Evolutionary conservation across 2,888 invertebrate genomes (phyloP).

Genomic region (Nasonia oneida): DNA sequence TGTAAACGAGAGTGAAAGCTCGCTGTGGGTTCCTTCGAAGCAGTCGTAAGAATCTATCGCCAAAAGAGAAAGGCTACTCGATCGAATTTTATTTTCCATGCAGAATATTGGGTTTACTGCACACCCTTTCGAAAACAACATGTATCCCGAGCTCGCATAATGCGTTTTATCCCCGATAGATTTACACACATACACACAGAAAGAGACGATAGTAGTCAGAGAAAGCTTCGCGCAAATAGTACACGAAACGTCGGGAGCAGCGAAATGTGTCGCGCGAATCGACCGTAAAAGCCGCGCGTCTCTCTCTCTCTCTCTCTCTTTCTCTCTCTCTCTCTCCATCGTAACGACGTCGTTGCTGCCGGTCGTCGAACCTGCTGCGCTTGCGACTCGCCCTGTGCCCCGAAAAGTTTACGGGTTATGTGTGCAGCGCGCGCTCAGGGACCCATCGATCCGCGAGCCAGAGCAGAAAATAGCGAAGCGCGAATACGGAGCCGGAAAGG

Average conservation of each 20-base stretch:
- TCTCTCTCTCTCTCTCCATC: constrained; percentile 55
- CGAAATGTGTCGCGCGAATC: constrained; percentile 68
- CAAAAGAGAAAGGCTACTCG: background rate
- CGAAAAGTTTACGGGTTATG: constrained; percentile 46
- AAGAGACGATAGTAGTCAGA: background rate
- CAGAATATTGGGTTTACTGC: constrained; percentile 9
- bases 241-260: constrained; percentile 1
- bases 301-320: constrained; percentile 42
- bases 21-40: background rate
- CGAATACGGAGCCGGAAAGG: constrained; percentile 4
- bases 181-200: constrained; percentile 48
- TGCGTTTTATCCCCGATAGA: constrained; percentile 44
- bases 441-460: constrained; percentile 37
- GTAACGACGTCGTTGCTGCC: constrained; percentile 66
- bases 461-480: background rate
- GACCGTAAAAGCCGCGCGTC: constrained; percentile 69
- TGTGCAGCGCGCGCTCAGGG: background rate
- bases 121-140: background rate
- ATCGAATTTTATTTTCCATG: background rate
- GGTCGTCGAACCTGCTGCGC: constrained; percentile 67
- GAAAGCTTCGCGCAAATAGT: background rate
- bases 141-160: constrained; percentile 34
- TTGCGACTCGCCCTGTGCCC: background rate
- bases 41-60: background rate
- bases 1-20: background rate